Base-by-base conservation (phyloP, 1,140 invertebrate species). In the Hestina assimilis region DNA sequence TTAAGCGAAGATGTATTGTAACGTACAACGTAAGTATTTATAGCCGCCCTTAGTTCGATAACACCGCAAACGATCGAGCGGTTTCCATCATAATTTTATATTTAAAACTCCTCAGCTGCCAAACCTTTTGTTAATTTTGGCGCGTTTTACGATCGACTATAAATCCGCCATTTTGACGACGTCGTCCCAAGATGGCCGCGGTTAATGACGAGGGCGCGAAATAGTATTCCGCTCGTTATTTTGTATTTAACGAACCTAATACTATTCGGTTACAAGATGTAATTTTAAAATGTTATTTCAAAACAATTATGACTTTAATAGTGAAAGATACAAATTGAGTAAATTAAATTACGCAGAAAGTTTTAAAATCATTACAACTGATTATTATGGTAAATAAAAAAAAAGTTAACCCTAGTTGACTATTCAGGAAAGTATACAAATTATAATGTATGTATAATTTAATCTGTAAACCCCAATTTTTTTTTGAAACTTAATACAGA, bases 51-150 rank as follows among this genome's bases (percentile, higher is more conserved):
- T 58, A 59, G 54, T 58, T 57, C 69, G 57, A 69, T 63, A 69
- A 17, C 57, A 54, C 59, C 60, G 63, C 63, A 24, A 48, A 57
- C 63, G 59, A 72, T 75, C 66, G 64, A 38, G 53, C 54, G 61
- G 60, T 70, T 68, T 72, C 50, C 72, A 75, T 72, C 69, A 72
- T 69, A 71, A 72, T 62, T 72, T 72, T 80, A 80, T 80, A 80
- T 81, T 81, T 81, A 75, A 76, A 76, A 71, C 65, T 57, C 66
- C 69, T 79, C 71, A 81, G 78, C 71, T 81, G 78, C 71, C 78
- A 79, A 72, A 75, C 69, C 73, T 75, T 74, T 77, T 73, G 78
- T 76, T 81, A 81, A 81, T 81, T 80, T 78, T 81, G 73, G 75
- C 69, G 63, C 66, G 55, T 45, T 78, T 80, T 78, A 71, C 65